These are phyloP conservation scores for Cephus pulcher DNA, from an alignment of 2,888 invertebrate genomes.

Conservation along the genomic window DNA sequence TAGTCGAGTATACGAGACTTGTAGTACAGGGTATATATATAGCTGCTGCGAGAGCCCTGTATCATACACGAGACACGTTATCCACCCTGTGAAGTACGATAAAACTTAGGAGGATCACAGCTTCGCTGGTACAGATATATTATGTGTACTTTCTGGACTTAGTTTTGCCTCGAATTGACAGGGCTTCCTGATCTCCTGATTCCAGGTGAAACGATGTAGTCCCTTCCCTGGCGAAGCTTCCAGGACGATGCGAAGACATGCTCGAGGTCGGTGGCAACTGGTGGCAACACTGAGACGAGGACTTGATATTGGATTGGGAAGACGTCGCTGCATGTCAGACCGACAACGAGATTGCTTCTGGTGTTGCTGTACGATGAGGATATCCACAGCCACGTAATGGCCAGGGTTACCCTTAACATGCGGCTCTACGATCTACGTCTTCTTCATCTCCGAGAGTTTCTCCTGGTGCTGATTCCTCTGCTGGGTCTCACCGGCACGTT, in stretches of 20 bases:
- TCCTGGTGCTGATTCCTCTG: slow-evolving; percentile 46
- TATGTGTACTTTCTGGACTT: background rate
- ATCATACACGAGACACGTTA: background rate
- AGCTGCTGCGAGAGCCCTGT: background rate
- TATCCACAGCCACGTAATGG: slow-evolving; percentile 46
- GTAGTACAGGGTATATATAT: background rate
- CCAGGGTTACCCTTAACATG: slow-evolving; percentile 52
- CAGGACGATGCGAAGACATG: background rate
- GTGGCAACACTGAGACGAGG: background rate
- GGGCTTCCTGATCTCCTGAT: background rate
- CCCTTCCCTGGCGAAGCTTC: background rate
- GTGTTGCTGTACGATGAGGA: slow-evolving; percentile 53
- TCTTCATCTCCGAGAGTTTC: slow-evolving; percentile 49
- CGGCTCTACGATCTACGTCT: slow-evolving; percentile 46
- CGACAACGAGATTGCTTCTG: background rate
- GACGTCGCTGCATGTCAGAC: background rate
- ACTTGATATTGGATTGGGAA: background rate
- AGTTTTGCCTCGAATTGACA: background rate
- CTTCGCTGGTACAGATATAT: background rate
- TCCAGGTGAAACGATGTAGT: background rate
- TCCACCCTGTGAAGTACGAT: background rate
- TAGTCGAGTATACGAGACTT: background rate
- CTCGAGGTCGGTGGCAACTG: background rate
- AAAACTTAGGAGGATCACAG: background rate
- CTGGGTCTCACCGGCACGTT: slow-evolving; percentile 43